A percentile compares a stretch with the other conserved stretches of the same genome.
Conservation (phyloP, 2,797 vertebrate genomes). For the Odontamblyopus lacepedii region DNA sequence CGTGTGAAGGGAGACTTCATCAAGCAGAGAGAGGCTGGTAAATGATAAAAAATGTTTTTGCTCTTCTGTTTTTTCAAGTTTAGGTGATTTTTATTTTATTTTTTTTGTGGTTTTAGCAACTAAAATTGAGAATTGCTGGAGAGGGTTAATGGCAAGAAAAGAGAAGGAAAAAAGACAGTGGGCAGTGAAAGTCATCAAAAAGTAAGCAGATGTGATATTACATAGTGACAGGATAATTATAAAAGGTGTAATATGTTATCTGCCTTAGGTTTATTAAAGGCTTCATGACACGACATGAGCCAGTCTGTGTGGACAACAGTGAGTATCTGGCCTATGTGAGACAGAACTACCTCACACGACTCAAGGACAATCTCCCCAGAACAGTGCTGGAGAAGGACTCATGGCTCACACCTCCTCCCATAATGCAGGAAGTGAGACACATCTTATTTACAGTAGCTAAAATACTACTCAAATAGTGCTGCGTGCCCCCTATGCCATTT, state of each 20-base stretch:
- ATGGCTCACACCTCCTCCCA: constrained; percentile 87
- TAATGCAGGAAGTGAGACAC: constrained; percentile 81
- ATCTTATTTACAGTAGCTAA: not conserved
- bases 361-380: constrained; percentile 85
- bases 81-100: not conserved
- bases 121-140: constrained; percentile 90
- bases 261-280: constrained; percentile 87
- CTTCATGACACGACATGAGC: constrained; percentile 88
- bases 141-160: constrained; percentile 84
- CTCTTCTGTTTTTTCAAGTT: not conserved
- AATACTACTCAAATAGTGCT: not conserved
- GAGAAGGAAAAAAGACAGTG: constrained; percentile 84
- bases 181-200: constrained; percentile 88
- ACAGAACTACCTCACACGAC: constrained; percentile 84
- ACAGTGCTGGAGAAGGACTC: constrained; percentile 80
- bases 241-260: not conserved
- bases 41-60: not conserved
- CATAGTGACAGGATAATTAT: not conserved
- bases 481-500: too few relatives aligned
- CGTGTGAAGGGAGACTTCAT: constrained; percentile 79
- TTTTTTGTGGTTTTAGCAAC: constrained; percentile 76
- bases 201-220: constrained; percentile 66
- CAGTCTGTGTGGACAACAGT: constrained; percentile 75
- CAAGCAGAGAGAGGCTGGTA: constrained; percentile 87
- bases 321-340: constrained; percentile 84